Evolutionary conservation across 2,888 invertebrate genomes (phyloP).

Genomic region (Sesamia inferens): DNA sequence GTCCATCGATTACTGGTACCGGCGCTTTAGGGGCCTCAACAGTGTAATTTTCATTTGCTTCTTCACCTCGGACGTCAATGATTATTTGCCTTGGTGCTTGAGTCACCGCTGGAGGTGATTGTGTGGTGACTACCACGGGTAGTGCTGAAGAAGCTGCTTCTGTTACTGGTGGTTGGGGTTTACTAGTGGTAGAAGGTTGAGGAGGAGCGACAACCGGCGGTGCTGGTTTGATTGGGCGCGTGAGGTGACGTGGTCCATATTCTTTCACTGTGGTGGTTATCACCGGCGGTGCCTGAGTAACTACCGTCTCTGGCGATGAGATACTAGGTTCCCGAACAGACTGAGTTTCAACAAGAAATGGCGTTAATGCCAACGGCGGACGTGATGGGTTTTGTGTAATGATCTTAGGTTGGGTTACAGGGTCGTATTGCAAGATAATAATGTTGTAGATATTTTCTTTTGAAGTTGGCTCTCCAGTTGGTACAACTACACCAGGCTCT

Average conservation of each 20-base stretch:
- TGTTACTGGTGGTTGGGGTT: no score
- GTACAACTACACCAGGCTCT: not conserved
- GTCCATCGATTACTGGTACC: not conserved
- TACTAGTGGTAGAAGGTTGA: no score
- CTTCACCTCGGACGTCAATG: constrained; percentile 60
- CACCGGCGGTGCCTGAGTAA: no score
- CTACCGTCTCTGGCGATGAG: no score
- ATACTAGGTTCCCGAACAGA: constrained; percentile 28
- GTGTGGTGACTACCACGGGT: not conserved
- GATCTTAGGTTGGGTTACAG: not conserved
- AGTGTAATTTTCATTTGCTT: constrained; percentile 13
- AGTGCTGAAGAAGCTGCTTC: constrained; percentile 17
- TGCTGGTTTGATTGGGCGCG: no score
- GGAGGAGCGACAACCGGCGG: not conserved
- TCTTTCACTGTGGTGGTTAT: no score
- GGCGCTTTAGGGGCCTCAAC: not conserved
- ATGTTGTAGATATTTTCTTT: not conserved
- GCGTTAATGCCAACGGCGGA: constrained; percentile 19
- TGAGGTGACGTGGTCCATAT: no score
- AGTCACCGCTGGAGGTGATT: constrained; percentile 4
- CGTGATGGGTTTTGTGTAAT: not conserved
- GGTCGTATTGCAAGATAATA: not conserved
- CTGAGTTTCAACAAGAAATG: constrained; percentile 40
- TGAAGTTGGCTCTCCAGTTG: not conserved
- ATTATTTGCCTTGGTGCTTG: constrained; percentile 12